phyloP scores from a whole-genome alignment of 2,797 vertebrate genomes.

The Coracias cyanogaster region DNA sequence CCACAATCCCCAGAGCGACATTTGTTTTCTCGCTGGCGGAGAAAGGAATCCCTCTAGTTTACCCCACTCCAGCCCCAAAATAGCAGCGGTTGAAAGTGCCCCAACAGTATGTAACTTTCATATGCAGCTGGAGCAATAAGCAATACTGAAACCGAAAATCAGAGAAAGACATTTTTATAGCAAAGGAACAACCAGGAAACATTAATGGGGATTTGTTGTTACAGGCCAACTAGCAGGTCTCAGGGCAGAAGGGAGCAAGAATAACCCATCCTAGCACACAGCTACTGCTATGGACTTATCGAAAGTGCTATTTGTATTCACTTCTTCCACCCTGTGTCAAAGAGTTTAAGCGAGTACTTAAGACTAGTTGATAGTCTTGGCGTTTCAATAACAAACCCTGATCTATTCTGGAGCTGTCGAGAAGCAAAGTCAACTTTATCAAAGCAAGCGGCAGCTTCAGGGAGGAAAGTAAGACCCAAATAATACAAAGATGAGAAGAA shows the following conservation, averaged over 20 bases:
- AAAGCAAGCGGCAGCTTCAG: neutral
- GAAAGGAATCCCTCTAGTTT: slow-evolving; percentile 24
- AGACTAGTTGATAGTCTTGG: neutral
- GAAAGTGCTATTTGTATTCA: neutral
- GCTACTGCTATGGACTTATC: neutral
- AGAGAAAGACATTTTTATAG: neutral
- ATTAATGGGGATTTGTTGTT: neutral
- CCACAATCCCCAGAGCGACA: neutral
- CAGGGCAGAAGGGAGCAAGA: neutral
- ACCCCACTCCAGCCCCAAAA: neutral
- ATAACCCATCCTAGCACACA: neutral
- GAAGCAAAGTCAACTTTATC: neutral
- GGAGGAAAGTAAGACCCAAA: neutral
- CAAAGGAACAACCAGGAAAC: rapidly evolving
- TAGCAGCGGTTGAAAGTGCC: neutral
- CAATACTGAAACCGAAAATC: neutral
- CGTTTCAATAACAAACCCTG: neutral
- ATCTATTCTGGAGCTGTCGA: neutral
- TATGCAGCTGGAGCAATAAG: neutral
- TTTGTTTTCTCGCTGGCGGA: neutral
- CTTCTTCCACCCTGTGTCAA: neutral
- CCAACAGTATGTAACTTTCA: neutral
- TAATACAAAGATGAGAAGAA: neutral
- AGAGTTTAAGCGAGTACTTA: neutral
- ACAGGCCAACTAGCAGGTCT: neutral